Conservation (phyloP, 2,888 invertebrate genomes). For the Choreutis nemorana region DNA sequence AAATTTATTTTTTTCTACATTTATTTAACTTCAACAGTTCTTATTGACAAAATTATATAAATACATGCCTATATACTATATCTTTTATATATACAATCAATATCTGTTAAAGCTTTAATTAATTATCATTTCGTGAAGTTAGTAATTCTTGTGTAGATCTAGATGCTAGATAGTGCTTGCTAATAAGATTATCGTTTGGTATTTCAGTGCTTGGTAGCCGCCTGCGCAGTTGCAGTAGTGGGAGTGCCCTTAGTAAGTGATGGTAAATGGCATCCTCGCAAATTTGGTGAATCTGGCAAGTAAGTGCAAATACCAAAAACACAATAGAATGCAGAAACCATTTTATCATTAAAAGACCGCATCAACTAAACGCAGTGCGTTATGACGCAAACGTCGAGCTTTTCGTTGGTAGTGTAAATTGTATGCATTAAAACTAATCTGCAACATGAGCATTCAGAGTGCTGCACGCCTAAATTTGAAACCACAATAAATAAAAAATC, state of each 20-base stretch:
- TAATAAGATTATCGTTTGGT: constrained; percentile 2
- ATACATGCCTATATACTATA: neutral
- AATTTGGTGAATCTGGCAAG: constrained; percentile 48
- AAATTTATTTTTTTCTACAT: constrained; percentile 7
- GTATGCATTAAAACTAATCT: no score
- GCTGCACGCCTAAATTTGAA: no score
- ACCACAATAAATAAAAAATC: no score
- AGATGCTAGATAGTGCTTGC: neutral
- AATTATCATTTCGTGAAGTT: neutral
- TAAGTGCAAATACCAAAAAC: constrained; percentile 51
- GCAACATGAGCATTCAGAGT: no score
- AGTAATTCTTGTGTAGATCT: neutral
- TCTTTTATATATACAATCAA: no score
- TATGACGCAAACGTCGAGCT: no score
- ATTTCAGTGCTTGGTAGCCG: constrained; percentile 35
- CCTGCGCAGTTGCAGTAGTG: constrained; percentile 35
- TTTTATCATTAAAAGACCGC: no score
- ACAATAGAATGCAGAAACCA: no score
- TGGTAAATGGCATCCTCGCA: constrained; percentile 47
- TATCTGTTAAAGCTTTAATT: no score
- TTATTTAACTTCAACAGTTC: constrained; percentile 2
- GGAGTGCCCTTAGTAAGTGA: constrained; percentile 31
- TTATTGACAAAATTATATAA: neutral
- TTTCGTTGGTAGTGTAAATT: no score
- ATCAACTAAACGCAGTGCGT: no score